Evolutionary conservation across 2,113 vertebrate genomes (phyloP).

Genomic region (Petroica traversi): DNA sequence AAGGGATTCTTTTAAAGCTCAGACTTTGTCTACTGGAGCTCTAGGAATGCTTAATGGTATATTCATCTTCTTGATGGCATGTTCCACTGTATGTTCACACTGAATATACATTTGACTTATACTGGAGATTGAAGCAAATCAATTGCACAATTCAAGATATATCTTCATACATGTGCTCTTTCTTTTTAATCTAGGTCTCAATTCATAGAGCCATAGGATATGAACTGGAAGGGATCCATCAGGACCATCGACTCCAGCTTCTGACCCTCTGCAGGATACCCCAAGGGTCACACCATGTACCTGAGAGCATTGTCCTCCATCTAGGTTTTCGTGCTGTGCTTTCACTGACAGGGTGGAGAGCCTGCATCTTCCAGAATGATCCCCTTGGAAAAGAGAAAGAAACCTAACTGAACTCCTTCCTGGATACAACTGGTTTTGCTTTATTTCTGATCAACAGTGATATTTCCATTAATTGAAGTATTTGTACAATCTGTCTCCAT

Average conservation of each 20-base stretch:
- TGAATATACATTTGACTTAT: not conserved
- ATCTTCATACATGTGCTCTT: not conserved
- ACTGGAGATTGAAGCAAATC: not conserved
- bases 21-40: not conserved
- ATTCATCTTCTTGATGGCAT: too few species aligned
- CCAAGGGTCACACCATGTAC: not conserved
- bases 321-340: not conserved
- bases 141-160: not conserved
- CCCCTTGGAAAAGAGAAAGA: not conserved
- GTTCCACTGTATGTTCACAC: too few species aligned
- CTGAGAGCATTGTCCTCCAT: accelerated
- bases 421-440: not conserved
- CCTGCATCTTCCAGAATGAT: not conserved
- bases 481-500: not conserved
- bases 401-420: not conserved
- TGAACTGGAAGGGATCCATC: not conserved
- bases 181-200: not conserved
- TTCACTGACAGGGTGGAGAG: not conserved
- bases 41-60: not conserved
- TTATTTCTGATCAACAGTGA: not conserved
- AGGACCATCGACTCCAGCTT: not conserved
- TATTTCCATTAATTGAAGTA: not conserved
- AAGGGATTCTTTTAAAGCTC: not conserved
- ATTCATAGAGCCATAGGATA: not conserved
- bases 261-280: not conserved